phyloP scores from a whole-genome alignment of 2,888 invertebrate genomes.

The Mylabris sibirica region DNA sequence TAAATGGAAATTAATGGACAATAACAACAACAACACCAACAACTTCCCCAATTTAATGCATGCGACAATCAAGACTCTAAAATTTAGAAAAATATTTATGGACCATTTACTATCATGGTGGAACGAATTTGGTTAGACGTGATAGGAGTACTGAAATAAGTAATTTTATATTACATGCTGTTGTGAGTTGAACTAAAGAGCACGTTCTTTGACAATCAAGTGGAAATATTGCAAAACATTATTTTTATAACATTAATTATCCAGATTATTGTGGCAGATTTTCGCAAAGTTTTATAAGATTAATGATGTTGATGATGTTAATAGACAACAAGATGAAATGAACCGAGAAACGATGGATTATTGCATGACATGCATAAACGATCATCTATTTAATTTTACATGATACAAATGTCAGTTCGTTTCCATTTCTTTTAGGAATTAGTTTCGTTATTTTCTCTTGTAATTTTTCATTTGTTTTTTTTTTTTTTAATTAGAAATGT shows the following conservation, averaged over 20 bases:
- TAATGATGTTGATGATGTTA: background rate
- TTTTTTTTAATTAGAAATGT: slow-evolving; percentile 27
- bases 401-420: slow-evolving; percentile 46
- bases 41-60: background rate
- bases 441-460: slow-evolving; percentile 7
- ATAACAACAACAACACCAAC: background rate
- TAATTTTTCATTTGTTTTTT: slow-evolving; percentile 9
- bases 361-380: slow-evolving; percentile 1
- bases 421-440: slow-evolving; percentile 26
- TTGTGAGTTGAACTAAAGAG: background rate
- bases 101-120: slow-evolving; percentile 28
- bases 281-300: background rate
- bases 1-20: background rate
- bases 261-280: background rate
- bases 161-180: background rate
- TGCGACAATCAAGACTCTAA: background rate
- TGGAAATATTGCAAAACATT: slow-evolving; percentile 9
- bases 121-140: slow-evolving; percentile 33
- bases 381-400: background rate
- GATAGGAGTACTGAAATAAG: slow-evolving; percentile 22
- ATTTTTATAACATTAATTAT: slow-evolving; percentile 2
- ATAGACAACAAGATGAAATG: slow-evolving; percentile 2
- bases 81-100: slow-evolving; percentile 27
- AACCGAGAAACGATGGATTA: background rate
- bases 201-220: background rate